Conservation (phyloP, 92 coral and sea anemone genomes). For the Epizoanthus ramosus region DNA sequence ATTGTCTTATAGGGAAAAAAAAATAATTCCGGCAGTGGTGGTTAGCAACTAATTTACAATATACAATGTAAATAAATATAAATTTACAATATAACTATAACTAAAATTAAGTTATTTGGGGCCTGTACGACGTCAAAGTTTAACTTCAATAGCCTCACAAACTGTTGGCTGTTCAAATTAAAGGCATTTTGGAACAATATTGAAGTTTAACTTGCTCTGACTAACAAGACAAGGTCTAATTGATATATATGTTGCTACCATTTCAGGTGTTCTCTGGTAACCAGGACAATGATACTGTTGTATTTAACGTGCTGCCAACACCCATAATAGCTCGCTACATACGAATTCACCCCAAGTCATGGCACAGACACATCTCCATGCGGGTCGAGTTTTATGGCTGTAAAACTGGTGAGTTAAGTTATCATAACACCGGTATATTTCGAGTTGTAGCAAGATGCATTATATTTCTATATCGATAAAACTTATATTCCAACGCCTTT, state of each 20-base stretch:
- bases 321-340: conserved; percentile 4
- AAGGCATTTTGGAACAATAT: background rate
- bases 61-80: too few species aligned
- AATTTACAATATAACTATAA: too few species aligned
- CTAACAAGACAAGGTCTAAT: too few species aligned
- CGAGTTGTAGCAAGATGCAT: too few species aligned
- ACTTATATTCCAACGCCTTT: too few species aligned
- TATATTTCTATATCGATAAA: too few species aligned
- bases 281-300: conserved; percentile 2
- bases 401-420: background rate
- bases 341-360: background rate
- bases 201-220: background rate
- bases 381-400: conserved; percentile 28
- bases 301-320: background rate
- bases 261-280: conserved; percentile 15
- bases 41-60: too few species aligned
- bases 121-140: too few species aligned
- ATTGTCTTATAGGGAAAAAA: too few species aligned
- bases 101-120: too few species aligned
- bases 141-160: too few species aligned
- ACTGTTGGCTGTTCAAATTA: background rate
- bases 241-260: background rate
- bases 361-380: background rate
- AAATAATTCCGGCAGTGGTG: too few species aligned
- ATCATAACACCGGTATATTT: background rate